These are phyloP conservation scores for Sparidentex hasta DNA, from an alignment of 2,797 vertebrate species.

Conservation along the genomic window DNA sequence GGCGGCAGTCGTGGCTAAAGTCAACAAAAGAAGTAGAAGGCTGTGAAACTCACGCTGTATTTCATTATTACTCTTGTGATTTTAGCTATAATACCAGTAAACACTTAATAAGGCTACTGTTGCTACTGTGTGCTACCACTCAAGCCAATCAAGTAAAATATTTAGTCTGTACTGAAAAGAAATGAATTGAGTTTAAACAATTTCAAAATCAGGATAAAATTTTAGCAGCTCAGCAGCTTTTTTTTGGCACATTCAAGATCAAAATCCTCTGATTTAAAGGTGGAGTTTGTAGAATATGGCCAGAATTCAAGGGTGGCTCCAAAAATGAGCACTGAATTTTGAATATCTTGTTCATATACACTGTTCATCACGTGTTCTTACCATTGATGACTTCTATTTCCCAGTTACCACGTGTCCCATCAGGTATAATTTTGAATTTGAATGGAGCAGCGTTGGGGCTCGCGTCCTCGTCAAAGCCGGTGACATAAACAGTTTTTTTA, in stretches of 20 bases:
- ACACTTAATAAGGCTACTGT: background rate
- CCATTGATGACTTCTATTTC: slow-evolving; percentile 85
- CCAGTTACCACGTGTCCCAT: slow-evolving; percentile 86
- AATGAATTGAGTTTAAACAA: background rate
- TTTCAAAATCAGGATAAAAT: background rate
- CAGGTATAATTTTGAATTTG: slow-evolving; percentile 86
- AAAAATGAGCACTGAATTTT: too few relatives aligned
- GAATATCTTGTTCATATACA: background rate
- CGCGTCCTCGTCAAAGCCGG: slow-evolving; percentile 87
- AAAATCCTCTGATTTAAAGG: background rate
- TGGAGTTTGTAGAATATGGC: too few relatives aligned
- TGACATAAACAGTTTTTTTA: slow-evolving; percentile 82
- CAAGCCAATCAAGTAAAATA: background rate
- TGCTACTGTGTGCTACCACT: too few relatives aligned
- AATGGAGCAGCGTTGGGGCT: slow-evolving; percentile 88
- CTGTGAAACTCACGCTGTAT: slow-evolving; percentile 7
- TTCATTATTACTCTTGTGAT: too few relatives aligned
- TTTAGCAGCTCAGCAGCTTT: too few relatives aligned
- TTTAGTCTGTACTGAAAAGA: background rate
- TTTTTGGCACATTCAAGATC: background rate
- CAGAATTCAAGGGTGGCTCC: too few relatives aligned
- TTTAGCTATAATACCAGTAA: background rate
- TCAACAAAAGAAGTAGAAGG: background rate
- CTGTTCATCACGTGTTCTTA: slow-evolving; percentile 72
- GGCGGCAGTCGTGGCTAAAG: slow-evolving; percentile 76